A percentile compares a stretch with the other conserved stretches of the same genome.
Evolutionary conservation across 2,113 vertebrate genomes (phyloP).

Genomic region (Carlito syrichta): DNA sequence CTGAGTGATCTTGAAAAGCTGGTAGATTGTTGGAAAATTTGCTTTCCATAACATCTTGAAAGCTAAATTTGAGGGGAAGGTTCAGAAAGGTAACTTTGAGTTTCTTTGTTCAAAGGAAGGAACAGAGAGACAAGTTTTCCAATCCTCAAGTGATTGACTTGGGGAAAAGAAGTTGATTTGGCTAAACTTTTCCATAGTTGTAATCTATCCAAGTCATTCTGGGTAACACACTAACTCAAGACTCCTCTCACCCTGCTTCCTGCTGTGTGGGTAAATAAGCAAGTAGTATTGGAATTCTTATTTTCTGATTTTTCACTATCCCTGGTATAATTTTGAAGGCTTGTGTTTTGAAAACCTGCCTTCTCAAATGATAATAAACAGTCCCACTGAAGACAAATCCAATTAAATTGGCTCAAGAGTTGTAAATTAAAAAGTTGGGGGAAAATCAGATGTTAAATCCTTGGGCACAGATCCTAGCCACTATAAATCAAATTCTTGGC

Average conservation of each 20-base stretch:
- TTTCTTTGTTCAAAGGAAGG: constrained; percentile 56
- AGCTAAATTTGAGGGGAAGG: constrained; percentile 40
- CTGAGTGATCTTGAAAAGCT: constrained; percentile 61
- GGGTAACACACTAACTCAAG: not conserved
- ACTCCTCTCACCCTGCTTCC: not conserved
- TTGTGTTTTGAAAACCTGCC: constrained; percentile 29
- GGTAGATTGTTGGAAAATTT: constrained; percentile 23
- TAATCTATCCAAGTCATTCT: constrained; percentile 32
- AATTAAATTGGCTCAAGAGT: constrained; percentile 8
- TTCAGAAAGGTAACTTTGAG: constrained; percentile 54
- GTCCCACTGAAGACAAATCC: constrained; percentile 42
- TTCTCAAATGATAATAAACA: constrained; percentile 41
- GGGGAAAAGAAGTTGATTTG: constrained; percentile 29
- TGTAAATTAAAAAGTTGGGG: not conserved
- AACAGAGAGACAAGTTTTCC: constrained; percentile 30
- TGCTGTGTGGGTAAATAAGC: not conserved
- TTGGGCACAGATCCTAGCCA: constrained; percentile 26
- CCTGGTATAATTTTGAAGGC: not conserved
- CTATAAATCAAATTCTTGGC: constrained; percentile 26
- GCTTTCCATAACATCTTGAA: constrained; percentile 57
- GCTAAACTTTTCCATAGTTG: constrained; percentile 50
- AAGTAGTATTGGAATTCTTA: not conserved
- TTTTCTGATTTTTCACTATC: not conserved
- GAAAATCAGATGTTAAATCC: not conserved
- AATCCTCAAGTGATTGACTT: constrained; percentile 48